Percentiles rank a stretch among this genome's conserved stretches.
phyloP scores from a whole-genome alignment of 2,797 vertebrate genomes.

The Muscicapa comitata region DNA sequence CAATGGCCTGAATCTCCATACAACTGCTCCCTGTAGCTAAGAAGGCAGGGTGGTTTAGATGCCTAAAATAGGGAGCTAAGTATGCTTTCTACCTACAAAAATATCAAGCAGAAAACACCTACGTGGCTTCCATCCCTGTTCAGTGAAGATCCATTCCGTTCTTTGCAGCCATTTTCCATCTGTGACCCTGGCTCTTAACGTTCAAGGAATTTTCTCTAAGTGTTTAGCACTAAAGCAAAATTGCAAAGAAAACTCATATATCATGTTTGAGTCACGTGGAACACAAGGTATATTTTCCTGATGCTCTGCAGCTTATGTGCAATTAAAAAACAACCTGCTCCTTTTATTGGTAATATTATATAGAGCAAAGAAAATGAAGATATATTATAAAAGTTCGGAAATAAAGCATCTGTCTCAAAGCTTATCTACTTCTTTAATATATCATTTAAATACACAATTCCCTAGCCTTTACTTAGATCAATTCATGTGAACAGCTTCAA shows the following conservation, averaged over 20 bases:
- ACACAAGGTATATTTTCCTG: background rate
- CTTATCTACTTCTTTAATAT: background rate
- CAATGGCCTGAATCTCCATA: background rate
- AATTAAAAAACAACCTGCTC: background rate
- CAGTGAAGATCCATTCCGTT: background rate
- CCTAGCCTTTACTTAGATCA: background rate
- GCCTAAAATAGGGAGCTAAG: background rate
- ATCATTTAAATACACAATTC: background rate
- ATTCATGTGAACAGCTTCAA: background rate
- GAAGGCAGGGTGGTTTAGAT: background rate
- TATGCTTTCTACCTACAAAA: background rate
- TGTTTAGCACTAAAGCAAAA: background rate
- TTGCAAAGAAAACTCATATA: background rate
- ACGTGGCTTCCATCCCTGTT: background rate
- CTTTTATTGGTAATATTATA: background rate
- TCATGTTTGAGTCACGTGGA: background rate
- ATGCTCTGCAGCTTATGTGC: background rate
- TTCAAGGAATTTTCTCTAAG: background rate
- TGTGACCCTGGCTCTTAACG: background rate
- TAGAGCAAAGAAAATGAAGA: background rate
- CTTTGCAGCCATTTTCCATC: background rate
- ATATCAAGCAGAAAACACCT: background rate
- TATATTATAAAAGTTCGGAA: background rate
- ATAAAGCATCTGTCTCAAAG: background rate
- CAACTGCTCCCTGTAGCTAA: background rate